Conservation (phyloP, 2,888 invertebrate genomes). For the Nasonia oneida region DNA sequence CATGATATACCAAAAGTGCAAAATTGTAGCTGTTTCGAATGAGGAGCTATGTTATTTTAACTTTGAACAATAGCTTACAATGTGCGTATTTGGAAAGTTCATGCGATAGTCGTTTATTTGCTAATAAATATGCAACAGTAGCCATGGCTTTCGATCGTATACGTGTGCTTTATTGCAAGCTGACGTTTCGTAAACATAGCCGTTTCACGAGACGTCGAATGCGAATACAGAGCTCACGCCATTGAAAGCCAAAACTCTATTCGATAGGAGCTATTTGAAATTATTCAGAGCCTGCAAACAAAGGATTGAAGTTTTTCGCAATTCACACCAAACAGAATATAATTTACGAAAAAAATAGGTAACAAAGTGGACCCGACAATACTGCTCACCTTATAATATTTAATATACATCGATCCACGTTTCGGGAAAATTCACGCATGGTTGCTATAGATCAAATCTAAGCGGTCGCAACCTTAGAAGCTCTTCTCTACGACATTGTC, state of each 20-base stretch:
- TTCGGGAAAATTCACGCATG: background rate
- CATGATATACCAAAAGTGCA: too few relatives aligned
- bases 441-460: too few relatives aligned
- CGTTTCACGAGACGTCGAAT: background rate
- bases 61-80: too few relatives aligned
- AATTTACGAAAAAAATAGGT: too few relatives aligned
- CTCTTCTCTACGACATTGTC: background rate
- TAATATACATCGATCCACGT: too few relatives aligned
- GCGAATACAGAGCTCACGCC: background rate
- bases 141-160: background rate
- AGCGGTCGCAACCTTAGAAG: background rate
- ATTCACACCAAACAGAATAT: too few relatives aligned
- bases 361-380: too few relatives aligned
- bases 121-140: background rate
- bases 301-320: too few relatives aligned
- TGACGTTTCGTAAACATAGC: constrained; percentile 21
- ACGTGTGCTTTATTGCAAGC: background rate
- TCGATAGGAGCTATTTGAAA: background rate
- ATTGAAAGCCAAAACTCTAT: background rate
- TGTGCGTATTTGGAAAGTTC: background rate
- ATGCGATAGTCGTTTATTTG: background rate
- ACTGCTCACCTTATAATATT: too few relatives aligned
- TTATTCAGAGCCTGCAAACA: background rate
- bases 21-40: too few relatives aligned
- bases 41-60: too few relatives aligned